Evolutionary conservation across 2,888 invertebrate species (phyloP).

Genomic region (Eudasyphora cyanicolor): DNA sequence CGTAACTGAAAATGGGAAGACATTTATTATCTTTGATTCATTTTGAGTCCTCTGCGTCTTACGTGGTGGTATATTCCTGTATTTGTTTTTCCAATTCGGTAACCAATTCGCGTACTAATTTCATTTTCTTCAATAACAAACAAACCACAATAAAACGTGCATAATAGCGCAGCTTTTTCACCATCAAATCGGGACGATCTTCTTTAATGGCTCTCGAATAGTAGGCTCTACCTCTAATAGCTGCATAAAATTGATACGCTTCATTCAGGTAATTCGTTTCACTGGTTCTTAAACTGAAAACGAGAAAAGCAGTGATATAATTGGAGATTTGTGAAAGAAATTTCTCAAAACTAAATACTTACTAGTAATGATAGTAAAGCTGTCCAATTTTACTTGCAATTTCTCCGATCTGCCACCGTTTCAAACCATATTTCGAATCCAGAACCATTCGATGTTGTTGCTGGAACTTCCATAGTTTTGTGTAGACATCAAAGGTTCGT

Average conservation of each 20-base stretch:
- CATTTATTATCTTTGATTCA: not conserved
- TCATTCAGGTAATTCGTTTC: conserved; percentile 98
- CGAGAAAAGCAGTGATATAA: not conserved
- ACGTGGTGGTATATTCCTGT: conserved; percentile 94
- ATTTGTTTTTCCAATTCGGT: conserved; percentile 96
- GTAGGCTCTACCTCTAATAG: conserved; percentile 95
- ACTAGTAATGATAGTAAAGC: conserved; percentile 99
- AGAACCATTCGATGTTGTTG: conserved; percentile 95
- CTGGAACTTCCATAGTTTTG: conserved; percentile 98
- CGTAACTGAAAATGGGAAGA: conserved; percentile 82
- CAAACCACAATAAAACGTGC: conserved; percentile 98
- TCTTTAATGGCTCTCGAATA: conserved; percentile 96
- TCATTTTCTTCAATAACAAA: conserved; percentile 94
- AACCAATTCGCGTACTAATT: conserved; percentile 94
- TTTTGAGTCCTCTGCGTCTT: conserved; percentile 61
- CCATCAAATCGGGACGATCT: conserved; percentile 96
- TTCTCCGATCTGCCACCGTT: conserved; percentile 99
- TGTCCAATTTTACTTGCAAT: conserved; percentile 99
- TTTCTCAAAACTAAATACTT: conserved; percentile 80
- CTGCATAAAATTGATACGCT: conserved; percentile 97
- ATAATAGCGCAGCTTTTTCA: conserved; percentile 96
- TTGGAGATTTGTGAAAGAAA: not conserved
- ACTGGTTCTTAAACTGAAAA: conserved; percentile 93
- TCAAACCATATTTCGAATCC: conserved; percentile 95
- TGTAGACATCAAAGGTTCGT: conserved; percentile 97